Conservation (phyloP, 2,888 invertebrate genomes). For the Campaea margaritaria region DNA sequence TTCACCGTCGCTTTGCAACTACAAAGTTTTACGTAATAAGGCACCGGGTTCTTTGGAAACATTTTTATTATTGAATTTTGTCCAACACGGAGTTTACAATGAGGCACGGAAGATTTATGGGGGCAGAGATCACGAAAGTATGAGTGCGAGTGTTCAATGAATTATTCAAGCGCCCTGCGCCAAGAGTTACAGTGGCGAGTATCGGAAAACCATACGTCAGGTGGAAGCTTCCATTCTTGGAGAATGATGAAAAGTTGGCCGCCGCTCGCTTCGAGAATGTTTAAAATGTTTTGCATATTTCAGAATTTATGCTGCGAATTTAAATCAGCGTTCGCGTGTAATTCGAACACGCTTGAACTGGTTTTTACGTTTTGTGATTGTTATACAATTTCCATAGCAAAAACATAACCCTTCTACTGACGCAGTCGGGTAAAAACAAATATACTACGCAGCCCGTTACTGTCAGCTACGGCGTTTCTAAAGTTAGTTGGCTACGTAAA, state of each 20-base stretch:
- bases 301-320: too few species aligned
- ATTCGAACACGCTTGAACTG: too few species aligned
- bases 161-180: conserved; percentile 35
- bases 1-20: too few species aligned
- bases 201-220: conserved; percentile 42
- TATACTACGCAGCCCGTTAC: too few species aligned
- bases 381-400: too few species aligned
- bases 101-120: conserved; percentile 31
- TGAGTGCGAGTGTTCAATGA: conserved; percentile 30
- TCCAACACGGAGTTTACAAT: conserved; percentile 28
- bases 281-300: conserved; percentile 2
- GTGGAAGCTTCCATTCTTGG: conserved; percentile 30
- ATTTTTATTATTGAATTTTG: conserved; percentile 35
- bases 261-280: conserved; percentile 7
- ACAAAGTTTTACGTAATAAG: too few species aligned
- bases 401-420: too few species aligned
- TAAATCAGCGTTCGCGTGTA: too few species aligned
- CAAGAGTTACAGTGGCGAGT: conserved; percentile 33
- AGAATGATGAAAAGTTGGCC: conserved; percentile 34
- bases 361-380: too few species aligned
- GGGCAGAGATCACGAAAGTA: conserved; percentile 31
- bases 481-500: too few species aligned
- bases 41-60: conserved; percentile 5
- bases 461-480: too few species aligned
- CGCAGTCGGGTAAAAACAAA: too few species aligned